Evolutionary conservation across 2,888 invertebrate genomes (phyloP).

Genomic region (Lasius fuliginosus): DNA sequence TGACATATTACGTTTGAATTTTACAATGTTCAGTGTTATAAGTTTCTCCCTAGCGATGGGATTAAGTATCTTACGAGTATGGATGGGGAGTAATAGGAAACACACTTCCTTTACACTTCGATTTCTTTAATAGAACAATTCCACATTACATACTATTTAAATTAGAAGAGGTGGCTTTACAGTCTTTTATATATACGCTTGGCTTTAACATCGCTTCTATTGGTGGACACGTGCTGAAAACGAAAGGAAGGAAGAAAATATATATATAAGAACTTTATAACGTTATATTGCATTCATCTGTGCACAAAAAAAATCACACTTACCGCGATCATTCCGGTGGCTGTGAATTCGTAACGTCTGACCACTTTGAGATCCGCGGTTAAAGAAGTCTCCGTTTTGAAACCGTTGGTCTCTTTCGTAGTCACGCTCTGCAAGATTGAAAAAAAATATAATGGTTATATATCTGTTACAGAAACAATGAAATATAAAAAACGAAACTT

Average conservation of each 20-base stretch:
- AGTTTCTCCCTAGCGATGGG: too few relatives aligned
- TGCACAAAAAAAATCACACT: conserved; percentile 63
- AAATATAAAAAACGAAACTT: too few relatives aligned
- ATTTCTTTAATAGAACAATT: conserved; percentile 48
- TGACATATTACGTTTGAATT: conserved; percentile 59
- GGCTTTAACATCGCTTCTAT: conserved; percentile 76
- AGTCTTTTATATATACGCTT: conserved; percentile 81
- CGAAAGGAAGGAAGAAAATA: conserved; percentile 18
- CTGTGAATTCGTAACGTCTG: conserved; percentile 83
- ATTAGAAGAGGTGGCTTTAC: conserved; percentile 66
- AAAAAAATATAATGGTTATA: not conserved
- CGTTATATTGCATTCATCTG: not conserved
- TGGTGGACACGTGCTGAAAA: conserved; percentile 79
- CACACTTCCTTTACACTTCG: not conserved
- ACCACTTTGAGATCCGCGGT: conserved; percentile 75
- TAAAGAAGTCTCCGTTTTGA: conserved; percentile 79
- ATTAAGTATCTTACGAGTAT: too few relatives aligned
- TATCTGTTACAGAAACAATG: not conserved
- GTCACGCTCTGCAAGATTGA: conserved; percentile 78
- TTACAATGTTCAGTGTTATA: not conserved
- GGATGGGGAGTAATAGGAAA: not conserved
- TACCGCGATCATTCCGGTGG: conserved; percentile 82
- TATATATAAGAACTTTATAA: not conserved
- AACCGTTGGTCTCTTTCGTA: conserved; percentile 78
- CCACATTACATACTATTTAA: conserved; percentile 60